These are phyloP conservation scores for Lordiphosa clarofinis DNA, from an alignment of 1,140 invertebrate genomes.

Conservation along the genomic window DNA sequence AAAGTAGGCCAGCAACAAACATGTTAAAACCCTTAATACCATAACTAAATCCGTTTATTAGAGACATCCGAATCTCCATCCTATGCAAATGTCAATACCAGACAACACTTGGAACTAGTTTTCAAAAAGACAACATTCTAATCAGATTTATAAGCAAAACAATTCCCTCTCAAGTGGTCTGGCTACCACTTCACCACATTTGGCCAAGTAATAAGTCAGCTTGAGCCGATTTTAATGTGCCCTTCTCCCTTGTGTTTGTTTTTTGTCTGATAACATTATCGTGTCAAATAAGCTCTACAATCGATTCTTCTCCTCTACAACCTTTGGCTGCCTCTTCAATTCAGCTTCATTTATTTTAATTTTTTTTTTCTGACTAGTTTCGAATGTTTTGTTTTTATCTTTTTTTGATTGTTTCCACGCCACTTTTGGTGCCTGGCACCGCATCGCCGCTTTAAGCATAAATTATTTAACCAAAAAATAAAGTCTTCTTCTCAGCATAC, in stretches of 20 bases:
- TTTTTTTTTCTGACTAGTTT: constrained; percentile 55
- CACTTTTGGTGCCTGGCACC: constrained; percentile 67
- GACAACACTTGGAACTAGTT: constrained; percentile 43
- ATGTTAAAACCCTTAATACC: no score
- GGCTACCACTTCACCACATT: constrained; percentile 1
- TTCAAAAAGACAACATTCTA: constrained; percentile 25
- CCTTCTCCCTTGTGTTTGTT: background rate
- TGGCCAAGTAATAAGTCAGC: constrained; percentile 42
- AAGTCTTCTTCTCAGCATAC: constrained; percentile 42
- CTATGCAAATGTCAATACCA: constrained; percentile 40
- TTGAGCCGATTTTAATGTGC: constrained; percentile 40
- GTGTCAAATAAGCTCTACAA: constrained; percentile 37
- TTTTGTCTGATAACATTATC: constrained; percentile 45
- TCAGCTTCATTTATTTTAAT: no score
- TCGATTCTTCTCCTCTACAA: constrained; percentile 8
- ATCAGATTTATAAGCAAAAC: constrained; percentile 42
- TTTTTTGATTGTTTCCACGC: constrained; percentile 65
- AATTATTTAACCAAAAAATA: constrained; percentile 72
- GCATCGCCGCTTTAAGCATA: constrained; percentile 69
- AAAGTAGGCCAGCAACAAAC: no score
- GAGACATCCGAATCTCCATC: background rate
- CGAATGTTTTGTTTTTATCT: constrained; percentile 38
- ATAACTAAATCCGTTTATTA: constrained; percentile 17
- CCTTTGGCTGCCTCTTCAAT: background rate
- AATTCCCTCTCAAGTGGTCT: constrained; percentile 24